Evolutionary conservation across 1,140 invertebrate species (phyloP).

Genomic region (Temnothorax curvispinosus): DNA sequence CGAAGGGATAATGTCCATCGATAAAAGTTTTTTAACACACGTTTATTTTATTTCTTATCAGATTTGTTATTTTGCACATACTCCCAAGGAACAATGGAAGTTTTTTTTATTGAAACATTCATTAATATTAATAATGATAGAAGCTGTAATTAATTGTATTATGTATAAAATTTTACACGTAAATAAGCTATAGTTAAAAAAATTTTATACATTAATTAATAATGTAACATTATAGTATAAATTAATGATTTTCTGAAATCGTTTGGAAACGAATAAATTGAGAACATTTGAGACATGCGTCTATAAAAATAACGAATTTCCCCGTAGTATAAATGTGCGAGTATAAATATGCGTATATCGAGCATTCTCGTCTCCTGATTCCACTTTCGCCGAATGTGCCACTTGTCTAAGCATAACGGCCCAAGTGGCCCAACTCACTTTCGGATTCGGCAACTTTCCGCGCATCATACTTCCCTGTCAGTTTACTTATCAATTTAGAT

Average conservation of each 20-base stretch:
- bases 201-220: no score
- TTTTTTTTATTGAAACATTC: neutral
- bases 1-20: neutral
- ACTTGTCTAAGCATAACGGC: conserved; percentile 77
- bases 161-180: no score
- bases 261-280: neutral
- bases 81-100: no score
- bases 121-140: neutral
- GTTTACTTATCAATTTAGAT: conserved; percentile 86
- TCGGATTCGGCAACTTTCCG: conserved; percentile 75
- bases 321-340: neutral
- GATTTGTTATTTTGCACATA: neutral
- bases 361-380: conserved; percentile 80
- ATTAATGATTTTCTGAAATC: neutral
- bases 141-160: no score
- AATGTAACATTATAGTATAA: neutral
- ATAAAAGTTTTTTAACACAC: neutral
- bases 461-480: conserved; percentile 79
- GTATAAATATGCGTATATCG: conserved; percentile 40
- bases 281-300: neutral
- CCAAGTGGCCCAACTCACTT: conserved; percentile 74
- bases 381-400: conserved; percentile 82
- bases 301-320: neutral
- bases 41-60: neutral
- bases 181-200: no score